Conservation (phyloP, 2,113 vertebrate species). For the Sapajus apella region DNA sequence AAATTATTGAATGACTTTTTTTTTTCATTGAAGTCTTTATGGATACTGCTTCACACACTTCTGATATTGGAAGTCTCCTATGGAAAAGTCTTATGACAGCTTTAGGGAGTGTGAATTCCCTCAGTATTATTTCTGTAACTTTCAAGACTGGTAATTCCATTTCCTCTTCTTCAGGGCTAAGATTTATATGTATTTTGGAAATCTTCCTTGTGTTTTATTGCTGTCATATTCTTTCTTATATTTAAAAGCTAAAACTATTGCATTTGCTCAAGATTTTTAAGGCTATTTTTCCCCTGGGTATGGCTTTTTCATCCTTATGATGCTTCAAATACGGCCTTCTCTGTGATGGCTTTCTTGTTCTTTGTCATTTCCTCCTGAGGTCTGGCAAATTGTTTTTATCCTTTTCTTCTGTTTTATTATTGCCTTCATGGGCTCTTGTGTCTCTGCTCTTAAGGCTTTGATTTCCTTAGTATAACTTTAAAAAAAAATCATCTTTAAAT, state of each 20-base stretch:
- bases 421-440: not conserved
- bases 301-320: rapidly evolving
- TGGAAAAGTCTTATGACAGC: not conserved
- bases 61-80: not conserved
- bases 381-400: not conserved
- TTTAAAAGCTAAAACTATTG: not conserved
- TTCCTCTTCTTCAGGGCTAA: not conserved
- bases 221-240: not conserved
- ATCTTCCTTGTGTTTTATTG: not conserved
- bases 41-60: not conserved
- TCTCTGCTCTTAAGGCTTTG: not conserved
- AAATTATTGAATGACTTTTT: not conserved
- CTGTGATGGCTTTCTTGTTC: no score
- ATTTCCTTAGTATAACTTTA: not conserved
- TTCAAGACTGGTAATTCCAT: not conserved
- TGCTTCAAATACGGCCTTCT: not conserved
- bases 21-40: not conserved
- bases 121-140: not conserved
- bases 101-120: not conserved
- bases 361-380: not conserved
- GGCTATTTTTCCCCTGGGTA: not conserved
- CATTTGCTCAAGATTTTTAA: not conserved
- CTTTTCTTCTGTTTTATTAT: not conserved
- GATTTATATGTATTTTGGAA: rapidly evolving
- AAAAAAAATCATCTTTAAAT: not conserved